Evolutionary conservation across 1,140 invertebrate genomes (phyloP).

Genomic region (Drosophila aff.): DNA sequence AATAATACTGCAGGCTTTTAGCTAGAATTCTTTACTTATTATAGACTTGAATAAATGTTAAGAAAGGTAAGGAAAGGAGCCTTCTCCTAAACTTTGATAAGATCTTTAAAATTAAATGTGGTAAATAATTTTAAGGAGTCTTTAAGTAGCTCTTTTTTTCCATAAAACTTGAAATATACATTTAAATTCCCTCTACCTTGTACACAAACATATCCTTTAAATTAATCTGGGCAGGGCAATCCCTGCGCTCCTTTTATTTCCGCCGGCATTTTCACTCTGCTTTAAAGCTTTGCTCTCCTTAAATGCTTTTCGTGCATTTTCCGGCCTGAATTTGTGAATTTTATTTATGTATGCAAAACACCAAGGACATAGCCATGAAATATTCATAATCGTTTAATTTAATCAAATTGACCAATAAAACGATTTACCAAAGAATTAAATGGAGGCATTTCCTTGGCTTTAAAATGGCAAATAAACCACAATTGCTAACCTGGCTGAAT

Average conservation of each 20-base stretch:
- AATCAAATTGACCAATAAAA: slow-evolving; percentile 26
- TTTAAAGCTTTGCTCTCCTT: slow-evolving; percentile 4
- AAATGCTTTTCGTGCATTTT: slow-evolving; percentile 11
- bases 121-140: not conserved
- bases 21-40: not conserved
- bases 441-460: slow-evolving; percentile 6
- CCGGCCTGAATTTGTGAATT: slow-evolving; percentile 2
- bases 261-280: not conserved
- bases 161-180: not conserved
- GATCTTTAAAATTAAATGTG: not conserved
- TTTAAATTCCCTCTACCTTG: not conserved
- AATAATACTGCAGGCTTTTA: not conserved
- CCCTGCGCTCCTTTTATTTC: not conserved
- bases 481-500: not conserved
- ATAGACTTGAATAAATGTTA: not conserved
- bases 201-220: not conserved
- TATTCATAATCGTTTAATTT: slow-evolving; percentile 38
- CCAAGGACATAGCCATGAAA: slow-evolving; percentile 4
- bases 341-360: slow-evolving; percentile 15
- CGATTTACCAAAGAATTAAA: slow-evolving; percentile 21
- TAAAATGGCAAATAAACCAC: slow-evolving; percentile 1
- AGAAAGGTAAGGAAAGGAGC: not conserved
- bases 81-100: not conserved
- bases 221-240: too few species aligned
- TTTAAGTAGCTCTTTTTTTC: not conserved